These are phyloP conservation scores for Kryptopterus vitreolus DNA, from an alignment of 2,797 vertebrate genomes.

Conservation along the genomic window DNA sequence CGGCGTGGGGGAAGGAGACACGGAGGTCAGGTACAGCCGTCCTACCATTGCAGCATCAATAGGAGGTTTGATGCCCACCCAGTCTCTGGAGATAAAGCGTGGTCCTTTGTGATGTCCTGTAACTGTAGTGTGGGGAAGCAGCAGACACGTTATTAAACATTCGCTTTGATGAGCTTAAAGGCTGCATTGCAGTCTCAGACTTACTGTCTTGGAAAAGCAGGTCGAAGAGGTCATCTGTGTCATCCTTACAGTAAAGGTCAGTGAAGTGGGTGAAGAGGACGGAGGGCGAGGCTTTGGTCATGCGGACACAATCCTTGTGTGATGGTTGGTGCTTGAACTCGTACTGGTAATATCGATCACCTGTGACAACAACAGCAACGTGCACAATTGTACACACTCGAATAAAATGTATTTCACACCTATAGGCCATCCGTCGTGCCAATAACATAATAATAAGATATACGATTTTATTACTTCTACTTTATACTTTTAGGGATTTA, in stretches of 20 bases:
- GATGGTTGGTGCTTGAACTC: slow-evolving; percentile 87
- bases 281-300: slow-evolving; percentile 77
- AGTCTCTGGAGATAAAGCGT: slow-evolving; percentile 74
- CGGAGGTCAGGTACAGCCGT: slow-evolving; percentile 74
- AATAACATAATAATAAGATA: too few relatives aligned
- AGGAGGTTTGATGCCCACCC: slow-evolving; percentile 77
- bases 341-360: slow-evolving; percentile 85
- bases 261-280: slow-evolving; percentile 81
- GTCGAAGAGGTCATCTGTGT: slow-evolving; percentile 76
- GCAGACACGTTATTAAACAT: not conserved
- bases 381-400: not conserved
- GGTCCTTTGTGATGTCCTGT: slow-evolving; percentile 52
- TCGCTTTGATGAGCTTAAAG: not conserved
- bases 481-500: too few relatives aligned
- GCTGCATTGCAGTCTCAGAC: not conserved
- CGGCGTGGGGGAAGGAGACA: slow-evolving; percentile 38
- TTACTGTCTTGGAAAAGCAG: slow-evolving; percentile 76
- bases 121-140: slow-evolving; percentile 43
- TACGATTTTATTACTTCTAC: too few relatives aligned
- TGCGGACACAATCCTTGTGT: slow-evolving; percentile 76
- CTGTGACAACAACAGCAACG: slow-evolving; percentile 63
- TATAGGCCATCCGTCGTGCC: too few relatives aligned
- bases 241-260: slow-evolving; percentile 74
- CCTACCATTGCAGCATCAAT: slow-evolving; percentile 88
- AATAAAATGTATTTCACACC: not conserved